phyloP scores from a whole-genome alignment of 2,113 vertebrate genomes.

The Acanthochromis polyacanthus region DNA sequence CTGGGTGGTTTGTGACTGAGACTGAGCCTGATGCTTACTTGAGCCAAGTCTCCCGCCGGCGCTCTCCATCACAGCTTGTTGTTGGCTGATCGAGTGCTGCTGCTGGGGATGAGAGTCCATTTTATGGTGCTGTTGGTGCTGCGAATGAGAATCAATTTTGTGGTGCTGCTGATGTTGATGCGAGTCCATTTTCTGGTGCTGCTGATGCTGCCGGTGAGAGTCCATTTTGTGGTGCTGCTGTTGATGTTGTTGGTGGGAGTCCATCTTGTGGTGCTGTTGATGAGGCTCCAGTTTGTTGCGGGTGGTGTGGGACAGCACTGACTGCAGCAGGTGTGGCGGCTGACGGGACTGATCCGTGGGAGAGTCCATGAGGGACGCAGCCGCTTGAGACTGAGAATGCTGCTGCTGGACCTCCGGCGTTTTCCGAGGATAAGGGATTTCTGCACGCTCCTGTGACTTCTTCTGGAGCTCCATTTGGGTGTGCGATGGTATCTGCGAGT shows the following conservation, averaged over 20 bases:
- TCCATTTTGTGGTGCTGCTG: slow-evolving; percentile 73
- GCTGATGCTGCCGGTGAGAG: slow-evolving; percentile 66
- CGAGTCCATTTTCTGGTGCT: slow-evolving; percentile 76
- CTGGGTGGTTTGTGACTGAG: slow-evolving; percentile 87
- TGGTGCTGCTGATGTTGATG: slow-evolving; percentile 74
- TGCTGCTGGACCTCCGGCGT: slow-evolving; percentile 83
- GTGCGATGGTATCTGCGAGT: slow-evolving; percentile 81
- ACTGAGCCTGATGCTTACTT: slow-evolving; percentile 79
- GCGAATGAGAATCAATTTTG: slow-evolving; percentile 75
- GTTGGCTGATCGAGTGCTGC: slow-evolving; percentile 86
- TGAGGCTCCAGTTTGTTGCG: slow-evolving; percentile 85
- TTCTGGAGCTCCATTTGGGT: slow-evolving; percentile 86
- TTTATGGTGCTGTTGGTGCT: slow-evolving; percentile 68
- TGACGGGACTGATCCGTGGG: slow-evolving; percentile 86
- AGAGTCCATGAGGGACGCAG: slow-evolving; percentile 86
- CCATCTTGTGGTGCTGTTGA: slow-evolving; percentile 74
- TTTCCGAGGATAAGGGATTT: slow-evolving; percentile 86
- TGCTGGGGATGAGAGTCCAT: slow-evolving; percentile 75
- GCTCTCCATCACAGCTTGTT: slow-evolving; percentile 84
- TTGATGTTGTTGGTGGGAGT: slow-evolving; percentile 63
- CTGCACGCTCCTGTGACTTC: slow-evolving; percentile 85
- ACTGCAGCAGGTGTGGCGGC: slow-evolving; percentile 89
- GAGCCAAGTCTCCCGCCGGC: slow-evolving; percentile 76
- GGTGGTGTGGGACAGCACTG: slow-evolving; percentile 92
- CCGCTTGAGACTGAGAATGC: slow-evolving; percentile 83